Evolutionary conservation across 2,888 invertebrate genomes (phyloP), one percentile per base, ranked within the genome.

Genomic region (Drosophila subquinaria): DNA sequence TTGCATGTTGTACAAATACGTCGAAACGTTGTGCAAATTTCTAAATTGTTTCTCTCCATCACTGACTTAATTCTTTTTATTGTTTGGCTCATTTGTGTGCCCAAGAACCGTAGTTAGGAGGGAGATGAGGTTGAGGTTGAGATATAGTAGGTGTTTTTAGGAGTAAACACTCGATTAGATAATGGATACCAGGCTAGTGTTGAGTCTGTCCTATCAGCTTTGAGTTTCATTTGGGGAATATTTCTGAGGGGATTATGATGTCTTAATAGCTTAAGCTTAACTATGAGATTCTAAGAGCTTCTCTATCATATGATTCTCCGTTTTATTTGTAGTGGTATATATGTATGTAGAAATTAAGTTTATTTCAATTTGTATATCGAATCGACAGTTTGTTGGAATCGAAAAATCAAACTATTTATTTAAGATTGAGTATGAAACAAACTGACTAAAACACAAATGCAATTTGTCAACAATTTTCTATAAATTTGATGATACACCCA

Each of bases 1-100:
- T 67, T 77, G 30, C 43, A 56, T 57, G 73, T 64, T 76, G 80
- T 79, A 65, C 76, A 76, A 79, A 76, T 56, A 76, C 8, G 23
- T 50, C 36, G 48, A 78, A 73, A 73, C 8, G 45, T 55, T 65
- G 60, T 53, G 50, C 63, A 59, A 65, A 64, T 79, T 52, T 52
- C 38, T 27, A 13, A 63, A 62, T 77, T 57, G 50, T 47, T 67
- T 60, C 45, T 17, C 20, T 38, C 40, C 48, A 45, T 50, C 35
- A 47, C 42, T 33, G 13, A 10, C 15, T 51, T 5, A 8, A n/a
- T 11, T 15, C 4, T 33, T 43, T 15, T 23, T 17, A 1, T 10
- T 76, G 55, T 66, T 52, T 20, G 43, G 11, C 11, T 45, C 43
- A 13, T 23, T 45, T 45, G 45, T 27, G 27, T 64, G 42, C 47